These are phyloP conservation scores for Eueides isabella DNA, from an alignment of 1,140 invertebrate species.

Conservation along the genomic window DNA sequence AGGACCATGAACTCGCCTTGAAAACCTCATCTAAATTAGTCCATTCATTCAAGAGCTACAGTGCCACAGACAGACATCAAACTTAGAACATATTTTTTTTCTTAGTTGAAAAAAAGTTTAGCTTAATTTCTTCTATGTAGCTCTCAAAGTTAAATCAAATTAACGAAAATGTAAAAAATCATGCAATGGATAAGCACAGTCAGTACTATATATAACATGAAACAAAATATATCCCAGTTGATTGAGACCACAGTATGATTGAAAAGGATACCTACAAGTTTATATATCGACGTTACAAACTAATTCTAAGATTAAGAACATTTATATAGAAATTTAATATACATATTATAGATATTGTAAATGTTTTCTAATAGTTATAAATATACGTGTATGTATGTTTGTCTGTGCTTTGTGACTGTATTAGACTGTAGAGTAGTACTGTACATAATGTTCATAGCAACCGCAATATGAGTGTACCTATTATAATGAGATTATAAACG, in stretches of 20 bases:
- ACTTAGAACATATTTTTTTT: too few species aligned
- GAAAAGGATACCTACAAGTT: neutral
- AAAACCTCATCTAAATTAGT: too few species aligned
- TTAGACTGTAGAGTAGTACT: slow-evolving; percentile 7
- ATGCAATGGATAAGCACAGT: too few species aligned
- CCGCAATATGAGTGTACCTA: slow-evolving; percentile 44
- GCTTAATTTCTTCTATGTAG: neutral
- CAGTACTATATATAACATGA: too few species aligned
- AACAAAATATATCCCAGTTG: too few species aligned
- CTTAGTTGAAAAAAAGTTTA: too few species aligned
- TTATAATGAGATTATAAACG: slow-evolving; percentile 41
- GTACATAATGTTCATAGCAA: slow-evolving; percentile 38
- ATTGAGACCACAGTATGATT: too few species aligned
- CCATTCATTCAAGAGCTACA: too few species aligned
- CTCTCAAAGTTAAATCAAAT: too few species aligned
- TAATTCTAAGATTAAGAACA: neutral
- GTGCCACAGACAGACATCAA: too few species aligned
- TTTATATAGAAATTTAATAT: neutral
- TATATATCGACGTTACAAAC: neutral
- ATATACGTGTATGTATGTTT: neutral
- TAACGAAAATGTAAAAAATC: too few species aligned
- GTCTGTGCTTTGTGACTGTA: slow-evolving; percentile 3
- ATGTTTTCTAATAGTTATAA: neutral
- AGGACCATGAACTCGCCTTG: too few species aligned
- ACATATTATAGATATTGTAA: neutral